Evolutionary conservation across 2,888 invertebrate genomes (phyloP), one percentile per base, ranked within the genome.

Genomic region (Prosopocoilus inquinatus): DNA sequence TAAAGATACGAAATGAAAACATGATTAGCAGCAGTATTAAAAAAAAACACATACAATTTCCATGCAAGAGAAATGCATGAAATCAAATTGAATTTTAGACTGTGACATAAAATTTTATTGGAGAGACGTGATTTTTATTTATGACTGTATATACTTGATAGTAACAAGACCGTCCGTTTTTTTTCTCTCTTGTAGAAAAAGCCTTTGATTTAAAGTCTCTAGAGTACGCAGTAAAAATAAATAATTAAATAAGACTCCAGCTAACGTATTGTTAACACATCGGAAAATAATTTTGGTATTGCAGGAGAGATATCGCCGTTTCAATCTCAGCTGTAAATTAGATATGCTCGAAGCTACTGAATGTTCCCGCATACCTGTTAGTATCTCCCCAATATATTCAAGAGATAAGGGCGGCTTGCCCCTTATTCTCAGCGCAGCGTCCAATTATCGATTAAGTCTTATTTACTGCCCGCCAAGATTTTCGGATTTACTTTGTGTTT

Each of bases 381-480:
- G 54, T 55, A 58, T 48, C 58, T 51, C 46, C 52, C 56, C 53
- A 59, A 59, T 59, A 59, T 59, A 59, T 59, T 59, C 50, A 13
- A 28, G 50, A 52, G 59, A 59, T 59, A 59, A 59, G 59, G 59
- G 59, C 39, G 53, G 28, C 34, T 28, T 43, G 56, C 56, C 56
- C 59, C 59, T 57, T 59, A 41, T 49, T 56, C 39, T 50, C 46
- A 44, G 36, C 20, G 33, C 53, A 53, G 44, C 53, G 43, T 53
- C 56, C 59, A 56, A 57, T 59, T 59, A 59, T 59, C 59, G 56
- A 59, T 59, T 59, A 59, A 56, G 50, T 50, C 53, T 56, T 56
- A 53, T 57, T 56, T 53, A 57, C 53, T 53, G 49, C 46, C 49
- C 50, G 50, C 44, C 46, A 50, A 44, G 9, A 47, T 38, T 53